These are phyloP conservation scores for Disparrhopalites patrizii DNA, from an alignment of 2,888 invertebrate species.

Conservation along the genomic window DNA sequence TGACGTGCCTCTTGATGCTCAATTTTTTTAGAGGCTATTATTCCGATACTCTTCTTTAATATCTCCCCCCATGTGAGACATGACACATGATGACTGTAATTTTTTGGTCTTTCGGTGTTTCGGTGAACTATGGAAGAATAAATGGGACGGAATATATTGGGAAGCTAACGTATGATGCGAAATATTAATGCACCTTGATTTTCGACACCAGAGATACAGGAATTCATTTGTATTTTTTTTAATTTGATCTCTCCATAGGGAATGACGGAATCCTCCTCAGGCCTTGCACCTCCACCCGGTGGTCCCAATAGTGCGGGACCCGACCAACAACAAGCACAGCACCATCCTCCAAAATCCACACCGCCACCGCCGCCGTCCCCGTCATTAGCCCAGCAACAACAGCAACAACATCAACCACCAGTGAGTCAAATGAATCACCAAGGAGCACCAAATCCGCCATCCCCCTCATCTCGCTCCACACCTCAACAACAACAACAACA, in stretches of 20 bases:
- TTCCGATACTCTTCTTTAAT: too few relatives aligned
- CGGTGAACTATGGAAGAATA: too few relatives aligned
- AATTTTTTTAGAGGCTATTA: too few relatives aligned
- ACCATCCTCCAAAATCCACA: conserved; percentile 46
- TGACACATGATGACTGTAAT: background rate
- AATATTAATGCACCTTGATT: too few relatives aligned
- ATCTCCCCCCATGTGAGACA: too few relatives aligned
- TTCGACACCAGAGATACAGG: too few relatives aligned
- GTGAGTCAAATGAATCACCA: conserved; percentile 39
- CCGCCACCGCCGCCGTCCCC: conserved; percentile 47
- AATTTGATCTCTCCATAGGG: conserved; percentile 18
- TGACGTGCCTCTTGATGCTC: too few relatives aligned
- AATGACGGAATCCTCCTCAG: conserved; percentile 16
- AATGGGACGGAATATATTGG: too few relatives aligned
- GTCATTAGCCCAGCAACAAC: conserved; percentile 42
- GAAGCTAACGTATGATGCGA: background rate
- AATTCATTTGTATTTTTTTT: conserved; percentile 9
- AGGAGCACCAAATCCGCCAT: conserved; percentile 36
- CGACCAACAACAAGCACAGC: conserved; percentile 29
- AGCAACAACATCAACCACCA: conserved; percentile 29
- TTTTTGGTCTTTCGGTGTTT: too few relatives aligned
- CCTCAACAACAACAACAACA: conserved; percentile 24
- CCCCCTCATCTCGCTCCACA: conserved; percentile 39
- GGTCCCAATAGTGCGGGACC: conserved; percentile 36
- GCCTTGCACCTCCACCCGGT: conserved; percentile 2